These are phyloP conservation scores for Glyptemys insculpta DNA, from an alignment of 2,797 vertebrate genomes.

Conservation along the genomic window DNA sequence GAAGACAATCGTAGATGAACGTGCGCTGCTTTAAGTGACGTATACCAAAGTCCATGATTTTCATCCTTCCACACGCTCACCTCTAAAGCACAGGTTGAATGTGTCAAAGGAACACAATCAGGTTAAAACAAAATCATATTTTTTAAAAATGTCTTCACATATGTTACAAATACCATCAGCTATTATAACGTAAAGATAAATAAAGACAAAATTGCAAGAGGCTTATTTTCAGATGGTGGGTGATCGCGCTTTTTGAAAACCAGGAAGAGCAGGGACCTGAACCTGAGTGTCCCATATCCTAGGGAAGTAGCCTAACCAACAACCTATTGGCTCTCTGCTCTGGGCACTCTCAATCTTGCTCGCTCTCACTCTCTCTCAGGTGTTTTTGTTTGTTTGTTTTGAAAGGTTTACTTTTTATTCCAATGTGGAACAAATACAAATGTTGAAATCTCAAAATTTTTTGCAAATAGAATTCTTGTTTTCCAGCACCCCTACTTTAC, in stretches of 20 bases:
- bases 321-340: too few species aligned
- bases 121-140: slow-evolving; percentile 43
- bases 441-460: too few species aligned
- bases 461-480: too few species aligned
- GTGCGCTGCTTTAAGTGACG: neutral
- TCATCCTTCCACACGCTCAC: slow-evolving; percentile 27
- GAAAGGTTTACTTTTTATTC: too few species aligned
- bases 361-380: too few species aligned
- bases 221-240: neutral
- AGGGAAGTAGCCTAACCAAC: too few species aligned
- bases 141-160: slow-evolving; percentile 5
- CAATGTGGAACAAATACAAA: too few species aligned
- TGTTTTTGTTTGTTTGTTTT: too few species aligned
- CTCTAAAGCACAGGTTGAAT: slow-evolving; percentile 41
- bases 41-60: slow-evolving; percentile 31
- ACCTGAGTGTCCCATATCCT: too few species aligned
- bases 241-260: neutral
- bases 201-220: neutral
- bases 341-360: too few species aligned
- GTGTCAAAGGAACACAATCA: slow-evolving; percentile 48
- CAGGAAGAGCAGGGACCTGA: neutral
- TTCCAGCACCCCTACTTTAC: too few species aligned
- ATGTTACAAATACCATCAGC: slow-evolving; percentile 32
- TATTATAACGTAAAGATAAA: slow-evolving; percentile 47
- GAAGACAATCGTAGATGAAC: too few species aligned